Evolutionary conservation across 2,113 vertebrate species (phyloP), one percentile per base, ranked within the genome.

Genomic region (Synodontis membranacea): DNA sequence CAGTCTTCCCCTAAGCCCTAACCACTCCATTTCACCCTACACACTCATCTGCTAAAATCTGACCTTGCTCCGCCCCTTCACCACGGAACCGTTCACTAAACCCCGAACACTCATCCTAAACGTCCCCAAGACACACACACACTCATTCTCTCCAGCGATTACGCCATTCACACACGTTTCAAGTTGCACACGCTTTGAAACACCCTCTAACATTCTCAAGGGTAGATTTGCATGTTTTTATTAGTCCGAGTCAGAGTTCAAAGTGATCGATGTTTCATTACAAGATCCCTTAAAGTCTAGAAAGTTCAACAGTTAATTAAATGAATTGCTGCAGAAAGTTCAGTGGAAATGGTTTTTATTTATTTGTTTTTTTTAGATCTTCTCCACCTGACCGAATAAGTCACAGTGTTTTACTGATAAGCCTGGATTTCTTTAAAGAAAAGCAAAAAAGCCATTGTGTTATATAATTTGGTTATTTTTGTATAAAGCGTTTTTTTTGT

Each of bases 1-100:
- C 91, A 14, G 96, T 96, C 91, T 97, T 97, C 92, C 95, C 95
- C 91, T 92, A 79, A 92, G 25, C 79, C 19, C 52, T 46, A 4
- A 31, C 2, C 46, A 52, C 19, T 46, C 34, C 48, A 19, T 21
- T 81, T 11, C 54, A 31, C n/a, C n/a, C 42, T 28, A 52, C 42
- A 31, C 10, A 58, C 58, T 58, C 9, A 50, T 46, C 15, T 19
- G 2, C 54, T n/a, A 44, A 7, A 44, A 2, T 25, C 37, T 37
- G 34, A 68, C 19, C 7, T 34, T 15, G 37, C 34, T 8, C 68
- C 19, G 9, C 68, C 19, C 37, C 19, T 9, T 70, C n/a, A 19
- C 15, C 5, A 19, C 17, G 34, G 28, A 34, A 28, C 54, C 48
- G 34, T 31, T 19, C 76, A 34, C n/a, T 54, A 76, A n/a, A 76